Conservation (phyloP, 2,113 vertebrate genomes). For the cat (Felis catus) region DNA sequence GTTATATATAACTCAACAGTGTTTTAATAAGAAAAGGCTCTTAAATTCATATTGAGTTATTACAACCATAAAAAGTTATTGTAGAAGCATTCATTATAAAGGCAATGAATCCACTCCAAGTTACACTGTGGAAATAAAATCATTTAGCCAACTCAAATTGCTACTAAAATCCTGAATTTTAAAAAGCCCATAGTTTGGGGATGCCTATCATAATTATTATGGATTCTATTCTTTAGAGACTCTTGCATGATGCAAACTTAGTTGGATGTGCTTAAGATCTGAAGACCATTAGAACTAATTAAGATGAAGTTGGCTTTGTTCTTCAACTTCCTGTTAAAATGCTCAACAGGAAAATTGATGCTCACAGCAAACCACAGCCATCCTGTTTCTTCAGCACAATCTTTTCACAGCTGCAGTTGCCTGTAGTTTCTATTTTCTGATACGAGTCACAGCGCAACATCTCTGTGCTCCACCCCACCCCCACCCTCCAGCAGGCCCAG, state of each 20-base stretch:
- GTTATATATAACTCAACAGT: slow-evolving; percentile 6
- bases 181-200: neutral
- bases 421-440: slow-evolving; percentile 63
- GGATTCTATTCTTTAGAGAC: slow-evolving; percentile 40
- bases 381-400: slow-evolving; percentile 77
- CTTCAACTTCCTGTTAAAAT: slow-evolving; percentile 79
- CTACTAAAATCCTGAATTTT: slow-evolving; percentile 31
- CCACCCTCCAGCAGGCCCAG: neutral
- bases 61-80: neutral
- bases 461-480: neutral
- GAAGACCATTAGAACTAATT: slow-evolving; percentile 67
- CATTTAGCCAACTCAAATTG: slow-evolving; percentile 32
- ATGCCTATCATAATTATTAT: slow-evolving; percentile 16
- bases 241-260: slow-evolving; percentile 11
- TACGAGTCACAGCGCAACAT: neutral
- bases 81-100: slow-evolving; percentile 24
- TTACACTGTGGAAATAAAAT: slow-evolving; percentile 51
- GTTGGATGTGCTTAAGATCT: slow-evolving; percentile 52
- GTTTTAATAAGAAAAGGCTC: slow-evolving; percentile 45
- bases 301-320: slow-evolving; percentile 76
- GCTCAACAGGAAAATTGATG: slow-evolving; percentile 80
- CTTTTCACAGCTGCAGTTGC: slow-evolving; percentile 74
- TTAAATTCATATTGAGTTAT: slow-evolving; percentile 39
- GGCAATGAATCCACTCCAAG: neutral
- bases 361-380: slow-evolving; percentile 78